Evolutionary conservation across 2,797 vertebrate species (phyloP), one percentile per base, ranked within the genome.

Genomic region (Rhabdomys pumilio): DNA sequence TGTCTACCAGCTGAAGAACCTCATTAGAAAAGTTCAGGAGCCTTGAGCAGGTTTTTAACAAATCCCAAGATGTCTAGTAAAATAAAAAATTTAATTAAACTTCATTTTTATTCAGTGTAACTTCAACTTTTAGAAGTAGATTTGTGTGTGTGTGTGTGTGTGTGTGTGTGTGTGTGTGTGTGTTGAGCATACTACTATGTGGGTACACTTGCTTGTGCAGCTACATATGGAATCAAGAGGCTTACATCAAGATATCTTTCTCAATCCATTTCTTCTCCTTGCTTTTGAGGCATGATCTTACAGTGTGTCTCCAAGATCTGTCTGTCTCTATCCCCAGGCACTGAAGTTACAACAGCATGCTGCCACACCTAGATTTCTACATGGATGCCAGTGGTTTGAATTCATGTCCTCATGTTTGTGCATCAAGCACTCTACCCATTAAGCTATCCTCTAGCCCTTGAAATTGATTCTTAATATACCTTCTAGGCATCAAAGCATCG

Each of bases 61-160:
- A 75, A 81, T 92, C 3, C 14, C 50, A 82, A 85, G 22, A 13
- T 47, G 12, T 50, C 67, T 65, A 55, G 47, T 53, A 69, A 69
- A 86, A n/a, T 61, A 34, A 29, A 88, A 50, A 72, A 10, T 53
- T 77, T 89, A 73, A 59, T 69, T 53, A 53, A 53, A 53, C 53
- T 86, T 86, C 24, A 69, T 47, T 91, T 94, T 61, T 53, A 53
- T 72, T 73, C 47, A 65, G 6, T 61, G 29, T 81, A 31, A 50
- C 79, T 90, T 75, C 41, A 88, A 50, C 53, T 86, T 86, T 80
- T 92, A 17, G 31, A 89, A 76, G 41, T 88, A 31, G 41, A 50
- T 79, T 0, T 34, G 17, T 75, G 26, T 61, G 26, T 73, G 50
- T 87, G 38, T 29, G 31, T 69, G 67, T 41, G 38, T 75, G 8